A percentile compares a stretch with the other conserved stretches of the same genome.
These are phyloP conservation scores for Pristionchus exspectatus DNA, from an alignment of 2,888 invertebrate species.

Conservation along the genomic window DNA sequence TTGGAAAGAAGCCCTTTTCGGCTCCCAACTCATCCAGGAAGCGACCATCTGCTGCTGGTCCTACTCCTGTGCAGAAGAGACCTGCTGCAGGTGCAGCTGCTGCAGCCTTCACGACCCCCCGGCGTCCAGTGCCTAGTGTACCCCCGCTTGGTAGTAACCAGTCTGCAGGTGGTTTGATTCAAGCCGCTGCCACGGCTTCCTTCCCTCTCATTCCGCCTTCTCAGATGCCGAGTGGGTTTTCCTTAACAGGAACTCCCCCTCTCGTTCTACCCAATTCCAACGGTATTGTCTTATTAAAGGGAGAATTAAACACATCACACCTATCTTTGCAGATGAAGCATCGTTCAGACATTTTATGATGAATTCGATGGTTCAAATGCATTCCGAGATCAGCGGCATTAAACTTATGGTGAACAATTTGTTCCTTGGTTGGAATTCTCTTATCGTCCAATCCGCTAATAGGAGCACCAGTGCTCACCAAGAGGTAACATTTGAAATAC, in stretches of 20 bases:
- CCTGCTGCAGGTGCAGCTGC: too few relatives aligned
- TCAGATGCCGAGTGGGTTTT: too few relatives aligned
- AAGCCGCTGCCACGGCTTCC: too few relatives aligned
- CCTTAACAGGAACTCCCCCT: not conserved
- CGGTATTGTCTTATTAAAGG: not conserved
- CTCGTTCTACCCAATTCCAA: not conserved
- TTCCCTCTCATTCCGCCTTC: too few relatives aligned
- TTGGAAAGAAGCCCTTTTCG: not conserved
- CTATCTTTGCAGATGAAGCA: not conserved
- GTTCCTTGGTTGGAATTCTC: not conserved
- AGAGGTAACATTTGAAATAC: too few relatives aligned
- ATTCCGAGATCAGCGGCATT: not conserved
- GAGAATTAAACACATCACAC: not conserved
- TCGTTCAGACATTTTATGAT: not conserved
- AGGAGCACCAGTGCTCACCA: too few relatives aligned
- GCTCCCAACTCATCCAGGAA: too few relatives aligned
- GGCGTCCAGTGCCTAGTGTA: too few relatives aligned
- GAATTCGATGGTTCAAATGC: not conserved
- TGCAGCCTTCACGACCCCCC: too few relatives aligned
- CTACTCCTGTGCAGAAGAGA: too few relatives aligned
- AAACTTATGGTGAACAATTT: not conserved
- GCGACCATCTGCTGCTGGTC: not conserved
- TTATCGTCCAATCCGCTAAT: not conserved
- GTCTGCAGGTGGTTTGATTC: too few relatives aligned
- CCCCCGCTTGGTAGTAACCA: too few relatives aligned